phyloP scores from a whole-genome alignment of 2,113 vertebrate genomes.

The Brienomyrus brachyistius region DNA sequence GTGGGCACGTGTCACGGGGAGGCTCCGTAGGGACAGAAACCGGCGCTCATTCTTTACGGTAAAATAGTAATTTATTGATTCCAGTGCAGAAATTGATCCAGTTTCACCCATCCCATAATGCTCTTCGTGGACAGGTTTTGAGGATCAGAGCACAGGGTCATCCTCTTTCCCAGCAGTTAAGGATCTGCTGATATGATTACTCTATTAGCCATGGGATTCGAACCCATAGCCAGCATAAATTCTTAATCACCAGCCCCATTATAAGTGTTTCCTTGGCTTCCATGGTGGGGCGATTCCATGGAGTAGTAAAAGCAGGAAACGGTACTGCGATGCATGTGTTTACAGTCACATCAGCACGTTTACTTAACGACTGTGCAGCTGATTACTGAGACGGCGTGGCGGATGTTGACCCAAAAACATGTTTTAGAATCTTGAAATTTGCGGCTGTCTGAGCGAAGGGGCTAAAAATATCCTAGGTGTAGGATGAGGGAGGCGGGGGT shows the following conservation, averaged over 20 bases:
- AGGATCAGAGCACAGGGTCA: not conserved
- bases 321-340: not conserved
- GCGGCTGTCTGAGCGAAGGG: not conserved
- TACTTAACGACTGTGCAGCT: not conserved
- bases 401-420: not conserved
- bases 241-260: not conserved
- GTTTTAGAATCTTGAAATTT: not conserved
- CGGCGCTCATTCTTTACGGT: conserved; percentile 41
- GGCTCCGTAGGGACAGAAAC: not conserved
- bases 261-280: not conserved
- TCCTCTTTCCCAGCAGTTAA: not conserved
- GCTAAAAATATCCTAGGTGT: not conserved
- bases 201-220: not conserved
- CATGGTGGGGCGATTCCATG: not conserved
- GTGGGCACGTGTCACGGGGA: not conserved
- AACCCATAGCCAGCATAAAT: not conserved
- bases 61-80: not conserved
- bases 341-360: not conserved
- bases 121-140: not conserved
- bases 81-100: not conserved
- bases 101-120: not conserved
- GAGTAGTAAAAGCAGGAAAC: not conserved
- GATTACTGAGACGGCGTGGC: not conserved
- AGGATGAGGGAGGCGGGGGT: not conserved
- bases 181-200: not conserved